Evolutionary conservation across 64 coral and sea anemone species (phyloP).

Genomic region (Dendrophyllia cribrosa): DNA sequence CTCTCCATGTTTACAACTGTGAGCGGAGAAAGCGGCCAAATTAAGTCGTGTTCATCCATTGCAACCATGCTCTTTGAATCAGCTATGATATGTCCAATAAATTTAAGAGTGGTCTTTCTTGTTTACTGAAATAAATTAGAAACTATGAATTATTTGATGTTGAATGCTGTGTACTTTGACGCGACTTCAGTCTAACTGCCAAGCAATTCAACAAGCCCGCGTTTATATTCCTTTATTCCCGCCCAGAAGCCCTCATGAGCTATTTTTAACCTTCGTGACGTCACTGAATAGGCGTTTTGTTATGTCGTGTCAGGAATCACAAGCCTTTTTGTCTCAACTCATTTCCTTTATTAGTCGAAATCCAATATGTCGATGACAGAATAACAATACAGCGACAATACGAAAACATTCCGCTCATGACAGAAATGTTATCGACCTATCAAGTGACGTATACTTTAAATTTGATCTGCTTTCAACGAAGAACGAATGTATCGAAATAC

Average conservation of each 20-base stretch:
- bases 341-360: constrained; percentile 6
- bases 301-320: constrained; percentile 30
- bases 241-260: neutral
- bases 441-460: constrained; percentile 1
- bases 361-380: constrained; percentile 1
- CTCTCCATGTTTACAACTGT: constrained; percentile 72
- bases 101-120: neutral
- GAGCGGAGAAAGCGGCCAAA: constrained; percentile 70
- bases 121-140: constrained; percentile 3
- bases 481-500: neutral
- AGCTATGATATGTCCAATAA: neutral
- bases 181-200: neutral
- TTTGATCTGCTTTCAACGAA: constrained; percentile 1
- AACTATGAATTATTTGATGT: neutral
- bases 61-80: constrained; percentile 80
- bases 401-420: neutral
- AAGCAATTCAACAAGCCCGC: neutral
- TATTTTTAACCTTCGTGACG: constrained; percentile 36
- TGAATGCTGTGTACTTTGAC: neutral
- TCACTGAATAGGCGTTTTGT: constrained; percentile 28
- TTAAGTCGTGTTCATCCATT: constrained; percentile 66
- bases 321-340: neutral
- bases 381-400: constrained; percentile 37
- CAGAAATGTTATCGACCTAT: constrained; percentile 37
- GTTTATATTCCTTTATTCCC: constrained; percentile 43